A percentile compares a stretch with the other conserved stretches of the same genome.
Conservation (phyloP, 1,140 invertebrate genomes). For the Platyscapa corneri region DNA sequence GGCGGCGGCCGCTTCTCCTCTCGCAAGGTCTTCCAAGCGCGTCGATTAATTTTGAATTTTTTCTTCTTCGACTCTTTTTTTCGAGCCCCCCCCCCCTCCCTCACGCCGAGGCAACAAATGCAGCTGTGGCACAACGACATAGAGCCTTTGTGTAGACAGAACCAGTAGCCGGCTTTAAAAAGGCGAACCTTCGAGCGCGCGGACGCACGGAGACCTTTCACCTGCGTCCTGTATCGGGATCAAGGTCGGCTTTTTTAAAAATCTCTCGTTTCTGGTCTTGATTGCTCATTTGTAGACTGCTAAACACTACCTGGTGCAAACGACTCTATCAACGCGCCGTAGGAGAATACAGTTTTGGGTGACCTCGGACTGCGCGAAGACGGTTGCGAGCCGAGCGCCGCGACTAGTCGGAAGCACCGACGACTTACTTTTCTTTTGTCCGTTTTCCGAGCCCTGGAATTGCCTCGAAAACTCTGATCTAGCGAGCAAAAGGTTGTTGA, state of each 20-base stretch:
- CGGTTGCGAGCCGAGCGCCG: not conserved
- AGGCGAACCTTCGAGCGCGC: conserved; percentile 7
- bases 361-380: not conserved
- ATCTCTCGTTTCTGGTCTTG: not conserved
- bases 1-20: not conserved
- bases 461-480: not conserved
- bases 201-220: conserved; percentile 38
- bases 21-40: not conserved
- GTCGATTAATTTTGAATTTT: conserved; percentile 36
- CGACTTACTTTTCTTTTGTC: not conserved
- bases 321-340: no score
- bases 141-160: not conserved
- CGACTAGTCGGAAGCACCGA: not conserved
- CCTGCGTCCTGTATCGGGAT: conserved; percentile 46
- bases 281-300: not conserved
- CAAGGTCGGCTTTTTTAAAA: conserved; percentile 42
- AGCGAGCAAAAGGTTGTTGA: not conserved
- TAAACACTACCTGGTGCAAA: not conserved
- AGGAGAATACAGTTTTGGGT: not conserved
- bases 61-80: no score
- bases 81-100: no score
- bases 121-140: not conserved
- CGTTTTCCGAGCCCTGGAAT: not conserved
- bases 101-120: not conserved
- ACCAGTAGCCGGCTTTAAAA: not conserved